Evolutionary conservation across 2,113 vertebrate genomes (phyloP), one percentile per base, ranked within the genome.

Genomic region (Lophochroa leadbeateri): DNA sequence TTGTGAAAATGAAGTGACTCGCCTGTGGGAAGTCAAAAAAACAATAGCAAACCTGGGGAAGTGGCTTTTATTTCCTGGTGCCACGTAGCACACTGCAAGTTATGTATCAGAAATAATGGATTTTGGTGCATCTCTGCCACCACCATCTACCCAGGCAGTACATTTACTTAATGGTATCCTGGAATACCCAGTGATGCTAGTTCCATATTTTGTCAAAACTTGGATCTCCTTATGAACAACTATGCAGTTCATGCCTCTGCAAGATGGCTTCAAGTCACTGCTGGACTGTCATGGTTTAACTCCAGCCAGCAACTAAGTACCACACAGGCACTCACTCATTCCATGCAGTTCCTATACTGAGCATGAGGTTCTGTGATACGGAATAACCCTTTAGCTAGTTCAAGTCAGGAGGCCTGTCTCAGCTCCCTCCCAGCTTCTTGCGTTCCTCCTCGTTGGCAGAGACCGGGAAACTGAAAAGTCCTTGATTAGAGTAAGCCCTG

Each of bases 101-200:
- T 77, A 46, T 57, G 31, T 25, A 28, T 77, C 68, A 77, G 39
- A 57, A 90, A 17, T 92, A 31, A 44, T 77, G 41, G 41, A 41
- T 41, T 41, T 41, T 41, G 41, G 0, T 81, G 65, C 63, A 64
- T 39, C 39, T 63, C 37, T 61, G 23, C 64, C 60, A 61, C n/a
- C 78, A 23, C 55, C 78, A 20, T 23, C 43, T 43, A 14, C 64
- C 70, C 57, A 53, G 50, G 70, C 58, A 79, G 55, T 29, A 10
- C 33, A 9, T 89, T 93, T 81, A 29, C 21, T 41, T n/a, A n/a
- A 37, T 33, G 63, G 33, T 37, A n/a, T 78, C 57, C 65, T 0
- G 0, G 28, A 70, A 33, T 87, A 46, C 61, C 0, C 0, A 58
- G 39, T 57, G 68, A 88, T 0, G 1, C 1, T 18, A 33, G 25